phyloP scores from a whole-genome alignment of 2,113 vertebrate genomes.

The Psittacula cyanocephala region DNA sequence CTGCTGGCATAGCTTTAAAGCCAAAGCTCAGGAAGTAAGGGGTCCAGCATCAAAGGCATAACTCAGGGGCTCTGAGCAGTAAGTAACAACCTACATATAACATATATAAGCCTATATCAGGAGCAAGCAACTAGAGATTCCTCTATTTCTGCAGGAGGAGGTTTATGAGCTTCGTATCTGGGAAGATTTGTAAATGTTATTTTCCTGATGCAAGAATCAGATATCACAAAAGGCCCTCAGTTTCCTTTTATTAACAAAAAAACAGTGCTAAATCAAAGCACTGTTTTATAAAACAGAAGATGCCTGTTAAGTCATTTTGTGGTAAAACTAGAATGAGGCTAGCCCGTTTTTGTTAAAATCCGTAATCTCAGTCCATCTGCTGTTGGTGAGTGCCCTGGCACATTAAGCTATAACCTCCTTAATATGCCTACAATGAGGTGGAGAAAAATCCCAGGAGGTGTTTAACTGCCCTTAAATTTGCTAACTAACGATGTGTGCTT shows the following conservation, averaged over 20 bases:
- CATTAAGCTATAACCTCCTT: neutral
- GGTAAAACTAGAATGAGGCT: neutral
- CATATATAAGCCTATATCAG: neutral
- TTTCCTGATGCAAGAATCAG: neutral
- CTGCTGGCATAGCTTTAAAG: neutral
- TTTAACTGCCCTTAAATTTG: constrained; percentile 24
- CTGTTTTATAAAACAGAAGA: neutral
- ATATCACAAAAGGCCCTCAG: neutral
- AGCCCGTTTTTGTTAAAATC: neutral
- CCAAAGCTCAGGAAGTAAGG: neutral
- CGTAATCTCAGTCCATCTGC: neutral
- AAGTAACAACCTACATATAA: neutral
- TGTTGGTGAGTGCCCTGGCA: neutral
- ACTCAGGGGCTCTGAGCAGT: neutral
- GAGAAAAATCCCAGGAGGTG: neutral
- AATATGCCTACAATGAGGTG: neutral
- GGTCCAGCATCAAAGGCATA: neutral
- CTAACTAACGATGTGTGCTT: neutral
- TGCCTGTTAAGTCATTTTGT: neutral
- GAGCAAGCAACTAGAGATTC: neutral
- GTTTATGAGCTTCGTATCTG: neutral
- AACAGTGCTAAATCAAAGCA: neutral
- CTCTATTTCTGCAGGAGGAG: neutral
- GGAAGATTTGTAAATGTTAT: neutral
- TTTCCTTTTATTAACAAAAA: neutral